Conservation (phyloP, 2,113 vertebrate species). For the Anhinga anhinga region DNA sequence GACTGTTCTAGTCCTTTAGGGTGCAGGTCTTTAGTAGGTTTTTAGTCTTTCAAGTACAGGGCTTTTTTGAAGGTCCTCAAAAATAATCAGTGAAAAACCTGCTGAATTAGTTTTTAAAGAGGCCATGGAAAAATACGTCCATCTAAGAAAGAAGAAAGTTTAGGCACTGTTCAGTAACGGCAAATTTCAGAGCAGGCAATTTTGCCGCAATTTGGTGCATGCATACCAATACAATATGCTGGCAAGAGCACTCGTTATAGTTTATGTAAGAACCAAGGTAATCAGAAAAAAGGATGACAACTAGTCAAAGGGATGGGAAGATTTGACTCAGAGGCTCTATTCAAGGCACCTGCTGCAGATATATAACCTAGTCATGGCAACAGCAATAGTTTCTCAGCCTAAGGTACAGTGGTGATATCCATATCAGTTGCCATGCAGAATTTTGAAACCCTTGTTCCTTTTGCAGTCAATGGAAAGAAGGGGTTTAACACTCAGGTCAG, state of each 20-base stretch:
- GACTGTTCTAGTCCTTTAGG: neutral
- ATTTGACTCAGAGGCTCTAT: neutral
- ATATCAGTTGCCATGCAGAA: neutral
- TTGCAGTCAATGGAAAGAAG: neutral
- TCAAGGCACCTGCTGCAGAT: neutral
- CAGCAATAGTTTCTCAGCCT: neutral
- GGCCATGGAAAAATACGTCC: neutral
- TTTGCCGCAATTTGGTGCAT: neutral
- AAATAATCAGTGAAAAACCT: neutral
- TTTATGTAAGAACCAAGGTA: neutral
- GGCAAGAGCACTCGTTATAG: neutral
- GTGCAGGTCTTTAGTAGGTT: neutral
- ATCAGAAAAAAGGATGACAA: neutral
- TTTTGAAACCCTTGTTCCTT: neutral
- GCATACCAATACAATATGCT: neutral
- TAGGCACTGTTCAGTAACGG: neutral
- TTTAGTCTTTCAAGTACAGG: conserved; percentile 9
- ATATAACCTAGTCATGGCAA: neutral
- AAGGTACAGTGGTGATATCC: neutral
- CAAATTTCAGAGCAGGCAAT: neutral
- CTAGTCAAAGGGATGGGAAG: neutral
- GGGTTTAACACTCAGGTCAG: neutral
- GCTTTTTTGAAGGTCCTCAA: neutral
- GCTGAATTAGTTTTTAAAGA: neutral
- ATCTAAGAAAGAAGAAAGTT: neutral